Percentiles rank a stretch among this genome's conserved stretches.
Conservation (phyloP, 1,140 invertebrate genomes). For the Aphelenchoides fujianensis region DNA sequence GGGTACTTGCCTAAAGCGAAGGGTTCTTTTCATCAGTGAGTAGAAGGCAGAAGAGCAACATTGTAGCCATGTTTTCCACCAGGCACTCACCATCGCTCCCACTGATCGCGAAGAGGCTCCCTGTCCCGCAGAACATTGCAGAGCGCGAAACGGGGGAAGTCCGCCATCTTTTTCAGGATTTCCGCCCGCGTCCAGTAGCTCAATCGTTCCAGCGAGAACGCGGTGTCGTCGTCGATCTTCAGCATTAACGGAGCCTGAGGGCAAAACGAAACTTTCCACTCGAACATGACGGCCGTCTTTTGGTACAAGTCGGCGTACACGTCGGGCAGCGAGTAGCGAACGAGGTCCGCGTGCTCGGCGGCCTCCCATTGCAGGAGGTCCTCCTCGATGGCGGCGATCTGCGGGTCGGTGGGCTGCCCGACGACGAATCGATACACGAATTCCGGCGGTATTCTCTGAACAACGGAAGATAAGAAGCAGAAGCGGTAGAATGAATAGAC, state of each 20-base stretch:
- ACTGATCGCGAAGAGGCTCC: no score
- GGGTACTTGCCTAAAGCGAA: no score
- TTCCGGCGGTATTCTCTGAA: background rate
- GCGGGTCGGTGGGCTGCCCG: background rate
- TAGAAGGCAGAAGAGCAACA: no score
- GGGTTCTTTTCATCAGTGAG: no score
- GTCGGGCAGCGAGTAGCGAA: slow-evolving; percentile 4
- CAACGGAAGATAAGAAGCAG: background rate
- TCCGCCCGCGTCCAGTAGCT: background rate
- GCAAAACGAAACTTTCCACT: slow-evolving; percentile 11
- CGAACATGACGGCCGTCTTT: slow-evolving; percentile 3
- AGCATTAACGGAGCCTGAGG: background rate
- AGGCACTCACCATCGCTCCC: no score
- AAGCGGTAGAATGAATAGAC: no score
- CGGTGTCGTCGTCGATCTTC: slow-evolving; percentile 20
- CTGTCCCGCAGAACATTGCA: no score
- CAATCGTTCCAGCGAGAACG: slow-evolving; percentile 7
- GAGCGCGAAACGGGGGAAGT: background rate
- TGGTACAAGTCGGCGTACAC: slow-evolving; percentile 5
- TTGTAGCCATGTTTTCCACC: no score
- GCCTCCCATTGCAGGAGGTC: background rate
- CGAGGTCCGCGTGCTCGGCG: background rate
- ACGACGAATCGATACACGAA: slow-evolving; percentile 1
- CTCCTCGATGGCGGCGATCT: background rate
- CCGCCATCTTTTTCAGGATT: background rate